Evolutionary conservation across 2,888 invertebrate species (phyloP), one percentile per base, ranked within the genome.

Genomic region (Dryadula phaetusa): DNA sequence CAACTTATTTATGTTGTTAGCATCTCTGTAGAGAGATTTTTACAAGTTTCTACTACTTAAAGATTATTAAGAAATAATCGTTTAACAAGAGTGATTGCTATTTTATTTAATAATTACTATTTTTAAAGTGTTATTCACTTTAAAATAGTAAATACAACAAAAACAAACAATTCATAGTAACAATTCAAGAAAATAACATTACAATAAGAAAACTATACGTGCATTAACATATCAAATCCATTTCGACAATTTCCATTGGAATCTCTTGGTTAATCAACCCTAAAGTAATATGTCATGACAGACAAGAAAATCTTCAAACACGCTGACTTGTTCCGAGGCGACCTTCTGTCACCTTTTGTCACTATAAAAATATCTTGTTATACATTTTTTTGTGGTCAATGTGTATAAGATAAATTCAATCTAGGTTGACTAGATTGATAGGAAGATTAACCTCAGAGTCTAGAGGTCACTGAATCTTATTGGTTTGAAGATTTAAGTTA

Each of bases 251-350:
- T 49, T 49, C 49, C n/a, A 49, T 49, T 25, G 22, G n/a, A 47
- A 25, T 25, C 25, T 28, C 22, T n/a, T 42, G 25, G 25, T 8
- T 49, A 49, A 49, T 49, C 49, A 49, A 49, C 49, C 49, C 49
- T n/a, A 25, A 49, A n/a, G 25, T 3, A 25, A 49, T 49, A 25
- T 25, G 25, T 28, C 8, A 7, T 28, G 49, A 49, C 49, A 28
- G n/a, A 12, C 37, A 8, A n/a, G 49, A 49, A 49, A 49, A 8
- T n/a, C 8, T 49, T n/a, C n/a, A 47, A 14, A 49, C 7, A 49
- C 49, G 49, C 49, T 49, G 49, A 49, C n/a, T 49, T 49, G 25
- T 37, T 12, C 12, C 5, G 25, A 49, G 3, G 0, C n/a, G 16
- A 42, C 42, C 49, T 49, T 25, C 49, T 49, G 25, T 22, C 14